Base-by-base conservation (phyloP, 2,113 vertebrate species). In the Scartelaos histophorus region DNA sequence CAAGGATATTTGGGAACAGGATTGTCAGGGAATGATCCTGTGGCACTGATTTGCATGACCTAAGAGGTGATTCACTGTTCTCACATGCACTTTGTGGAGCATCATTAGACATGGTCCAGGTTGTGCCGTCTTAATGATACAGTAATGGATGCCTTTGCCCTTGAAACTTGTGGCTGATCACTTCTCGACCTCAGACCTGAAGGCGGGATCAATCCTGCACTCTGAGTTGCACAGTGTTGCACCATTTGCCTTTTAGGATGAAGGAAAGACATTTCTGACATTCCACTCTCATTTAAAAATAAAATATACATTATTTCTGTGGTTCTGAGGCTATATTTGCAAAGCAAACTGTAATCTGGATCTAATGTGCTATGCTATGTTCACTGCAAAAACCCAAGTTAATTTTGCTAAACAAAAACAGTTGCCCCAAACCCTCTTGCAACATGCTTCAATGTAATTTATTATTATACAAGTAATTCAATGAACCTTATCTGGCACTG, bases 1-100 rank as follows among this genome's bases (percentile, higher is more conserved):
- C 15, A 24, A 69, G 56, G 47, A 71, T 49, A 67, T 35, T 66
- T 69, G 34, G 73, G 45, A 19, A 69, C 10, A 43, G 45, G 17
- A 22, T 67, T 11, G 38, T 60, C 19, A 4, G 21, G 60, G 45
- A 7, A 51, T 7, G 2, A 3, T 45, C 17, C n/a, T 21, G 10
- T 66, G 64, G 38, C 35, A 46, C 5, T 43, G 19, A 34, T 43
- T 46, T 12, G 4, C n/a, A 29, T 34, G 24, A 16, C 13, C 7
- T 34, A 64, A n/a, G 1, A 12, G 61, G 9, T 38, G 35, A 43
- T 25, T 61, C 22, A 34, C 58, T 61, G 13, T 29, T 25, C 29
- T 62, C 16, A 35, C 9, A 16, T 62, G 25, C 16, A 35, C 2
- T 17, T 35, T 61, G 25, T 35, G 60, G 1, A 16, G 16, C 34